Evolutionary conservation across 2,888 invertebrate genomes (phyloP), one percentile per base, ranked within the genome.

Genomic region (Lepas anatifera): DNA sequence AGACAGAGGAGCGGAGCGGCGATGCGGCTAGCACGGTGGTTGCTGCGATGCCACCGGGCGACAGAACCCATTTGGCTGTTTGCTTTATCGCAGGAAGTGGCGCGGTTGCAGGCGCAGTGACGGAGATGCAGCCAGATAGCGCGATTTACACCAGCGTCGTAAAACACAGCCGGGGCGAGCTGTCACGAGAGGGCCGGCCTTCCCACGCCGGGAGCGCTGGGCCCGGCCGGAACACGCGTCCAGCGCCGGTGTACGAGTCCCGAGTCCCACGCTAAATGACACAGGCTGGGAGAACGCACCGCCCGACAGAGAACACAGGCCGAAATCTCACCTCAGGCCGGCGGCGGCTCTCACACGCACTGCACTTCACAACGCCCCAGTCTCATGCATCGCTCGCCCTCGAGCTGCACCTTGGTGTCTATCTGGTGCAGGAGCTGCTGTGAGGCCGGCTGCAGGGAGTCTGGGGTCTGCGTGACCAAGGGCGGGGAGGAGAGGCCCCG

Each of bases 1-100:
- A 41, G n/a, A n/a, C n/a, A n/a, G n/a, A n/a, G 41, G 10, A 41
- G 41, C 41, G 41, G 10, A 16, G 41, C 41, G 11, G 41, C 16
- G 41, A 41, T 41, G 43, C 10, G 10, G 27, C n/a, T n/a, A n/a
- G n/a, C 41, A 35, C 35, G 58, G 22, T 35, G 32, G 58, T 35
- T 35, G 58, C 58, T 29, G 58, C 32, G 35, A 22, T 29, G 58
- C 32, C 58, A 25, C 29, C 52, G 52, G 58, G 58, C 58, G 58
- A 58, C 58, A 58, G 58, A 35, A 25, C 35, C 58, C 58, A 58
- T 58, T 58, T 58, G 25, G 58, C 58, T n/a, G 58, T 35, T 35
- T 58, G 35, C 32, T 58, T 58, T 58, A 58, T 58, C 32, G 58
- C 58, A 35, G 35, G 58, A 58, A 35, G 58, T 35, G 32, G 4